These are phyloP conservation scores for Monopis laevigella DNA, from an alignment of 2,888 invertebrate species.

Conservation along the genomic window DNA sequence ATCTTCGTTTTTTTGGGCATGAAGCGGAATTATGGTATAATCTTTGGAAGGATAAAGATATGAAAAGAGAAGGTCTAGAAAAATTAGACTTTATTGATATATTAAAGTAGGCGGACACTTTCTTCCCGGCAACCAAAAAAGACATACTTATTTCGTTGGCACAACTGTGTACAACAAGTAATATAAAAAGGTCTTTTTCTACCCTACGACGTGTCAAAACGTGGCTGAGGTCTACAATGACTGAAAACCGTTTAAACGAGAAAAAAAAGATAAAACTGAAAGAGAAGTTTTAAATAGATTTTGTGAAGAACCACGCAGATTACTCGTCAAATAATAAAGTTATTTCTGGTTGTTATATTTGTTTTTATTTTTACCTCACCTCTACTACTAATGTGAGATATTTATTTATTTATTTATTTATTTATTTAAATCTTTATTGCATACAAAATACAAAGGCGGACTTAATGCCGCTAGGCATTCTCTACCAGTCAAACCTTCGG, in stretches of 20 bases:
- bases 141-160: constrained; percentile 13
- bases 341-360: too few relatives aligned
- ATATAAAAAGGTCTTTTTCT: constrained; percentile 17
- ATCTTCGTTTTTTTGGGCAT: constrained; percentile 11
- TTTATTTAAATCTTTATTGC: too few relatives aligned
- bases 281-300: constrained; percentile 12
- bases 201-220: constrained; percentile 16
- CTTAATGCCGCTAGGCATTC: too few relatives aligned
- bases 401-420: too few relatives aligned
- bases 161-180: constrained; percentile 15
- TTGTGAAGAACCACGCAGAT: too few relatives aligned
- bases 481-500: too few relatives aligned
- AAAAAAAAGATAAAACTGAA: constrained; percentile 15
- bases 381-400: too few relatives aligned
- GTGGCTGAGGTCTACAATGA: constrained; percentile 17
- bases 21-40: constrained; percentile 13
- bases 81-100: background rate
- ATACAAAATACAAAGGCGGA: too few relatives aligned
- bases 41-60: constrained; percentile 12
- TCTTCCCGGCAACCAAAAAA: constrained; percentile 13
- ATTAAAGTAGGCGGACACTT: background rate
- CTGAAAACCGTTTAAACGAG: constrained; percentile 15
- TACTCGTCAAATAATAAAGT: too few relatives aligned
- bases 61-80: background rate
- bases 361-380: too few relatives aligned